Percentiles rank a stretch among this genome's conserved stretches.
Evolutionary conservation across 1,140 invertebrate species (phyloP).

Genomic region (Steinernema feltiae): DNA sequence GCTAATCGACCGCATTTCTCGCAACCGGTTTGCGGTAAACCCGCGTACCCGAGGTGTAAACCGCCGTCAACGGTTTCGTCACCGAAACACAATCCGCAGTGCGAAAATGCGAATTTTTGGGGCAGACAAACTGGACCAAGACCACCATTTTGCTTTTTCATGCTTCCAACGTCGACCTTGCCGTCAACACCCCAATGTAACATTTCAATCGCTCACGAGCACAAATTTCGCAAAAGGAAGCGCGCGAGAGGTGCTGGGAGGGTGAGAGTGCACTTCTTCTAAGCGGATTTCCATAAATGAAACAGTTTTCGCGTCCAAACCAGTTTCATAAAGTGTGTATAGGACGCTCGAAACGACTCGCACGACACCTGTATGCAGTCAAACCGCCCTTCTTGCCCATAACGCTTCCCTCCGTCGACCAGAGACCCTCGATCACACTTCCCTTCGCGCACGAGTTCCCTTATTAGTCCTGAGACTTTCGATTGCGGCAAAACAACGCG

Average conservation of each 20-base stretch:
- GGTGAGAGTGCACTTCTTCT: constrained; percentile 9
- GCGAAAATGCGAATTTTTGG: too few relatives aligned
- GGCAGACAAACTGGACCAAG: too few relatives aligned
- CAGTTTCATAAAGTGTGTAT: neutral
- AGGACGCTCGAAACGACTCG: neutral
- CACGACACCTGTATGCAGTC: neutral
- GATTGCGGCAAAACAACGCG: too few relatives aligned
- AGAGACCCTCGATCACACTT: too few relatives aligned
- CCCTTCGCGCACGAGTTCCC: too few relatives aligned
- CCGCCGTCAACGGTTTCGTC: too few relatives aligned
- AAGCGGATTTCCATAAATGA: constrained; percentile 7
- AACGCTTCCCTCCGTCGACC: neutral
- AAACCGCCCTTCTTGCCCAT: neutral
- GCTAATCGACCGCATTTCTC: too few relatives aligned
- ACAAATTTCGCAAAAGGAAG: neutral
- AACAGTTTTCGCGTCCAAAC: neutral
- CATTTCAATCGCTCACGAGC: neutral
- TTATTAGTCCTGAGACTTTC: too few relatives aligned
- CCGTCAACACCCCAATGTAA: neutral
- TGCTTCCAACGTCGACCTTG: neutral
- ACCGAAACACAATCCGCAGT: too few relatives aligned
- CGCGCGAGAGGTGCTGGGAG: too few relatives aligned
- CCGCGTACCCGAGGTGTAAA: too few relatives aligned
- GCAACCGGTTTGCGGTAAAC: too few relatives aligned
- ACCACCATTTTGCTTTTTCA: neutral